Base-by-base conservation (phyloP, 2,113 vertebrate species). In the Semicossyphus pulcher region DNA sequence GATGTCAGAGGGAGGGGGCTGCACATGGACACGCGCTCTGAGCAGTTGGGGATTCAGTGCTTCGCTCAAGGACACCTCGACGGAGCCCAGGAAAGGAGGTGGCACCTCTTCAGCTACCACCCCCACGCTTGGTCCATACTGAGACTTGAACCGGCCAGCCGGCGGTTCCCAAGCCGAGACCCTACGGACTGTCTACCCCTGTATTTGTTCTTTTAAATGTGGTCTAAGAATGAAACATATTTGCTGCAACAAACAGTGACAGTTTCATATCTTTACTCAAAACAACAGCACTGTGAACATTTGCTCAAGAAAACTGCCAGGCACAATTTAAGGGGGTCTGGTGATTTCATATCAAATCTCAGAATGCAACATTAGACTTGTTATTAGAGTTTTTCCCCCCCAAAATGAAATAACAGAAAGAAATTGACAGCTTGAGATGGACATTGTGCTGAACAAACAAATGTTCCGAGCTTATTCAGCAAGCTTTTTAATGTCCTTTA, bases 281-380 rank as follows among this genome's bases (percentile, higher is more conserved):
- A 69, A 62, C 39, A 59, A 32, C 76, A 72, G 32, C 61, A 12
- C 45, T 18, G 45, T 7, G 14, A 45, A 62, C 63, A 58, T n/a
- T 44, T 68, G 51, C 51, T 64, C 52, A 53, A 39, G 59, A 63
- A 59, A 75, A 53, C 29, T 72, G 65, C 48, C 70, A 47, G 34
- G 4, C 16, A 4, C n/a, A 63, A 28, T 34, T 39, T 42, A 37
- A 39, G 41, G 59, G 18, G 54, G 36, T n/a, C n/a, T n/a, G 25
- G 25, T 39, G 66, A 51, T 52, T 64, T 29, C 7, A 25, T 7
- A 39, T n/a, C 20, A 79, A 67, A 58, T 75, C n/a, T 48, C 48
- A 14, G 8, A 45, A 58, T 15, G 20, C 16, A 31, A 49, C 23
- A 44, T 28, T 21, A 28, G 9, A 52, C 32, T 34, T 20, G 21